Evolutionary conservation across 2,113 vertebrate genomes (phyloP).

Genomic region (Xyliphius kryptos): DNA sequence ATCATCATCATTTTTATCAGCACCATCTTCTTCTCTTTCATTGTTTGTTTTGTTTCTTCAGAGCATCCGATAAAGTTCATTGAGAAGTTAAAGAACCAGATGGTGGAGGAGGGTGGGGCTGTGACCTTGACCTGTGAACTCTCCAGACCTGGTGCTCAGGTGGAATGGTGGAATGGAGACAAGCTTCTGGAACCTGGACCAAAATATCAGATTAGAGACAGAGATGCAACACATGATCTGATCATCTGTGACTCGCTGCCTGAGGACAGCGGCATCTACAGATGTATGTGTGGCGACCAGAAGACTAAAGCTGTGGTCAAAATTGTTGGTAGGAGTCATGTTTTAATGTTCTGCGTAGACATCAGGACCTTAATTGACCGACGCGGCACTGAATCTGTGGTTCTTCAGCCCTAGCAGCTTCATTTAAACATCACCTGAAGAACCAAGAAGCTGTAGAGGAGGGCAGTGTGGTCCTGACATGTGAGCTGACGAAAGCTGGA

Average conservation of each 20-base stretch:
- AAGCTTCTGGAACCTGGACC: slow-evolving; percentile 61
- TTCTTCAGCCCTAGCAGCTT: slow-evolving; percentile 16
- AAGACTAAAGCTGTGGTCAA: slow-evolving; percentile 62
- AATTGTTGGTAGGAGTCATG: slow-evolving; percentile 57
- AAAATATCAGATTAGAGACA: slow-evolving; percentile 68
- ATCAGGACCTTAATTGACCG: too few species aligned
- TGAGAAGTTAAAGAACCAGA: slow-evolving; percentile 71
- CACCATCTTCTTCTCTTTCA: too few species aligned
- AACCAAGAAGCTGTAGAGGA: slow-evolving; percentile 68
- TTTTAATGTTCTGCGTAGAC: background rate
- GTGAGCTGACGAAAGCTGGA: slow-evolving; percentile 70
- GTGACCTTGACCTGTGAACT: slow-evolving; percentile 75
- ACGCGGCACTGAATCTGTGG: background rate
- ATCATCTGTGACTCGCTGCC: slow-evolving; percentile 59
- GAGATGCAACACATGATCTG: slow-evolving; percentile 65
- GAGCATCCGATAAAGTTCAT: slow-evolving; percentile 72
- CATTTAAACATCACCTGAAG: slow-evolving; percentile 33
- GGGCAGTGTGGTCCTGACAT: slow-evolving; percentile 54
- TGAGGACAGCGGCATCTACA: slow-evolving; percentile 67
- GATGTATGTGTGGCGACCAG: slow-evolving; percentile 56
- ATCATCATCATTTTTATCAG: too few species aligned
- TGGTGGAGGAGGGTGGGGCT: slow-evolving; percentile 70
- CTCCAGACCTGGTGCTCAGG: slow-evolving; percentile 59
- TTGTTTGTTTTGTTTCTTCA: slow-evolving; percentile 52
- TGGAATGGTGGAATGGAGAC: slow-evolving; percentile 76